phyloP scores from a whole-genome alignment of 2,113 vertebrate species.

The Trematocara stigmaticum region DNA sequence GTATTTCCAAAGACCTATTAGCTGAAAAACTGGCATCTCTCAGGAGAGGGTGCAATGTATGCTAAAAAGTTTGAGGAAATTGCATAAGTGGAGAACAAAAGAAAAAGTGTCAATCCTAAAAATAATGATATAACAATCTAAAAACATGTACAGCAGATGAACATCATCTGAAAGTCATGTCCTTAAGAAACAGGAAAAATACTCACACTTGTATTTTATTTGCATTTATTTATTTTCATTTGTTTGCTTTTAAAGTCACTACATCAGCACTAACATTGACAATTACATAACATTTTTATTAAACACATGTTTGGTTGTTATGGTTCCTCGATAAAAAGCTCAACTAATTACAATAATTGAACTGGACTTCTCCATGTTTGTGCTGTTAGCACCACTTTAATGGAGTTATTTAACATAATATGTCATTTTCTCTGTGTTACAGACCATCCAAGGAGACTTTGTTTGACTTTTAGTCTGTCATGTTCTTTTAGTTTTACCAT shows the following conservation, averaged over 20 bases:
- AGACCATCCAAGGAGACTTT: not conserved
- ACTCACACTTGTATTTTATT: fast-evolving
- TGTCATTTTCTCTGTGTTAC: not conserved
- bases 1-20: not conserved
- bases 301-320: not conserved
- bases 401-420: not conserved
- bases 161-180: not conserved
- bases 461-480: not conserved
- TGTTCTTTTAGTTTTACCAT: not conserved
- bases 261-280: not conserved
- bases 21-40: not conserved
- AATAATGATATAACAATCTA: not conserved
- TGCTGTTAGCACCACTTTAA: not conserved
- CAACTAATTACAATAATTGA: not conserved
- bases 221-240: not conserved
- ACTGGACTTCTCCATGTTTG: not conserved
- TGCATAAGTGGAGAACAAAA: not conserved
- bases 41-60: fast-evolving
- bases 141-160: not conserved
- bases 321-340: not conserved
- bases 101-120: not conserved
- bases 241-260: not conserved
- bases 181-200: not conserved
- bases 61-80: fast-evolving
- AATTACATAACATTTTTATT: not conserved